phyloP scores from a whole-genome alignment of 1,140 invertebrate species.

The Rhyacophila brunnea region DNA sequence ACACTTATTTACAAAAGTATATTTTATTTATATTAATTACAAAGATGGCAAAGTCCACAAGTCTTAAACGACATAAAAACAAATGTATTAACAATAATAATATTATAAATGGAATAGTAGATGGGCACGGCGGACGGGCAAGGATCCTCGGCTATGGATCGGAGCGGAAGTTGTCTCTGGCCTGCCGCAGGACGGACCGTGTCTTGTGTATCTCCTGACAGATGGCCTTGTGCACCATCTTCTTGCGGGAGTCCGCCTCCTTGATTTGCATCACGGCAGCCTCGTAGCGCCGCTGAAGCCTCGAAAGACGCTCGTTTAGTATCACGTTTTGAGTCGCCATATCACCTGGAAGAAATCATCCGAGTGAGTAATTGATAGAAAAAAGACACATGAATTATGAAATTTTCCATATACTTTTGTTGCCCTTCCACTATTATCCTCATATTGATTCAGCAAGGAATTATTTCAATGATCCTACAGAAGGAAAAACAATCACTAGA shows the following conservation, averaged over 20 bases:
- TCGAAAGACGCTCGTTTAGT: slow-evolving; percentile 55
- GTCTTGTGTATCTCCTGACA: slow-evolving; percentile 65
- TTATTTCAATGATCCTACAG: no score
- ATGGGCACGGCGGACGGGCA: neutral
- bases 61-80: neutral
- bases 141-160: neutral
- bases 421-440: no score
- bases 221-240: slow-evolving; percentile 60
- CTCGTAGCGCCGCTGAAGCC: slow-evolving; percentile 58
- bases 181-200: slow-evolving; percentile 60
- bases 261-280: slow-evolving; percentile 58
- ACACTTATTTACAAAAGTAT: neutral
- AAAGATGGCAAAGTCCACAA: neutral
- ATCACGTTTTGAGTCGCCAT: slow-evolving; percentile 59
- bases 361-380: no score
- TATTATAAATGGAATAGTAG: slow-evolving; percentile 4
- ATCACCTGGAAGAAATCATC: slow-evolving; percentile 41
- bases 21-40: neutral
- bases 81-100: neutral
- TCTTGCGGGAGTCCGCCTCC: slow-evolving; percentile 58
- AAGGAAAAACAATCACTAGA: no score
- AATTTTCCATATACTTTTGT: no score
- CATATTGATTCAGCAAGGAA: no score
- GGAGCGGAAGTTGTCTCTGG: slow-evolving; percentile 46
- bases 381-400: no score